Percentiles rank a stretch among this genome's conserved stretches.
Conservation (phyloP, 2,888 invertebrate species). For the Ernsta delagoae region DNA sequence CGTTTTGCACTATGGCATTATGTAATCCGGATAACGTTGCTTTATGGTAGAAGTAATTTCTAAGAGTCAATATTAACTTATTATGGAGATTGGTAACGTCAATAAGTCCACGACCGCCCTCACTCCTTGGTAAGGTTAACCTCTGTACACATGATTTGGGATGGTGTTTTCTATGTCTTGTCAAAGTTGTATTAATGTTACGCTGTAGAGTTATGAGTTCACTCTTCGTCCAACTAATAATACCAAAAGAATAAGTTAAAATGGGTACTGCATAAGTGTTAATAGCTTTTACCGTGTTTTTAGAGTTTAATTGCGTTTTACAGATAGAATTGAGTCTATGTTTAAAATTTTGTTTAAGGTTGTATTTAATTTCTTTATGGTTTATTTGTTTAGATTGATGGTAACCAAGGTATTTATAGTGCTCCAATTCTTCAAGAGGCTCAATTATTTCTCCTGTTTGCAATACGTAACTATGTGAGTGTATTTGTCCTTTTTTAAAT, state of each 20-base stretch:
- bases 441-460: not conserved
- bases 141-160: slow-evolving; percentile 1
- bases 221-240: not conserved
- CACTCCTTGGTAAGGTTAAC: not conserved
- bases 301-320: not conserved
- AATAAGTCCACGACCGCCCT: not conserved
- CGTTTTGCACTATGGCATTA: not conserved
- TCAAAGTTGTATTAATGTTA: not conserved
- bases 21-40: not conserved
- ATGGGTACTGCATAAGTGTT: not conserved
- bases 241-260: not conserved
- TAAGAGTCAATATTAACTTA: not conserved
- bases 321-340: not conserved
- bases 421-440: too few relatives aligned
- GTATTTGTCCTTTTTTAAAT: not conserved
- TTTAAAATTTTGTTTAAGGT: not conserved
- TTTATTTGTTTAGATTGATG: not conserved
- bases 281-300: not conserved
- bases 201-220: not conserved
- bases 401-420: not conserved
- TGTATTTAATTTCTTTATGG: not conserved
- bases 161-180: not conserved
- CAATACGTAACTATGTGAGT: not conserved
- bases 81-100: not conserved
- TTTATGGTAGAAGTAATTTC: not conserved